phyloP scores from a whole-genome alignment of 2,888 invertebrate species.

The Tipula confusa region DNA sequence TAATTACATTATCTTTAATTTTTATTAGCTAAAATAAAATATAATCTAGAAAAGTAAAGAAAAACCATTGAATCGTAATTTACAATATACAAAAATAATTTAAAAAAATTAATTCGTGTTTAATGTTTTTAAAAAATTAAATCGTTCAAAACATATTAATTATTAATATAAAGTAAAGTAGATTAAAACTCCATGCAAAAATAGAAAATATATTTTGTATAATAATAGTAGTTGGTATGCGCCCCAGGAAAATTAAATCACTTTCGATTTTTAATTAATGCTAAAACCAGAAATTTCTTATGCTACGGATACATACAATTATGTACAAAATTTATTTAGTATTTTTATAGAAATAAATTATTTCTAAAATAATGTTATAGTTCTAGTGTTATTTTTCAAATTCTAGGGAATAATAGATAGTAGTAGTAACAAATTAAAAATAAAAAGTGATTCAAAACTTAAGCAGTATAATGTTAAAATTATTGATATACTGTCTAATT shows the following conservation, averaged over 20 bases:
- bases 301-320: neutral
- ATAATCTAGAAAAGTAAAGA: neutral
- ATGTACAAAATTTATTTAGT: neutral
- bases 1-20: neutral
- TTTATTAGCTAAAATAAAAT: slow-evolving; percentile 20
- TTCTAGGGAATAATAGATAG: neutral
- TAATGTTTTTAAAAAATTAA: neutral
- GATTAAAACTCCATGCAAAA: neutral
- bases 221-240: neutral
- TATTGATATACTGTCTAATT: neutral
- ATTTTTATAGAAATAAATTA: neutral
- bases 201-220: neutral
- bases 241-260: slow-evolving; percentile 12
- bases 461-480: neutral
- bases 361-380: neutral
- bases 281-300: neutral
- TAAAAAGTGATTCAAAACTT: neutral
- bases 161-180: neutral
- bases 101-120: neutral
- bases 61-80: neutral
- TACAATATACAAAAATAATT: neutral
- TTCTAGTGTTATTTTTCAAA: neutral
- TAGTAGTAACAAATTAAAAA: neutral
- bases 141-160: slow-evolving; percentile 4
- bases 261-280: neutral